Conservation (phyloP, 2,797 vertebrate genomes). For the Eleutherodactylus coqui region DNA sequence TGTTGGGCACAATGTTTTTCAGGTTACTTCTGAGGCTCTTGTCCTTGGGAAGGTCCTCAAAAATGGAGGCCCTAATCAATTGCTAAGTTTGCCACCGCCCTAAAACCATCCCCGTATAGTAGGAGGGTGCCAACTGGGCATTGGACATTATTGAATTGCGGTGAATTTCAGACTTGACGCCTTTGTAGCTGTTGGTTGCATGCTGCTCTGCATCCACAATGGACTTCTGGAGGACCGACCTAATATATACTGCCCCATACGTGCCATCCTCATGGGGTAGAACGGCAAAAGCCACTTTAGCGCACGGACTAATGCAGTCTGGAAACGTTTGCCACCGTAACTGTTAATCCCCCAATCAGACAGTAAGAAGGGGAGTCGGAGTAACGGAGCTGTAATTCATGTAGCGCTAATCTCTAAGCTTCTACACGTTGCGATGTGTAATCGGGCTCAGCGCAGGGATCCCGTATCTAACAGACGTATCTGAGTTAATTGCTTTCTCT, state of each 20-base stretch:
- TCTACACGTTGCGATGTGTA: constrained; percentile 22
- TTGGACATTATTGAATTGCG: background rate
- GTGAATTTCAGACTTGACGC: background rate
- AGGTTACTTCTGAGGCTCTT: too few species aligned
- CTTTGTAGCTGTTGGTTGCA: too few species aligned
- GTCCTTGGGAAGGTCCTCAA: too few species aligned
- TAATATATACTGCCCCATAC: background rate
- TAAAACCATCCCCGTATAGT: background rate
- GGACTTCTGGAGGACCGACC: background rate
- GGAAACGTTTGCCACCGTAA: background rate
- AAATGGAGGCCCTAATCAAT: background rate
- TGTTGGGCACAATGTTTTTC: too few species aligned
- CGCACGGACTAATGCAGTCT: background rate
- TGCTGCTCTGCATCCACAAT: background rate
- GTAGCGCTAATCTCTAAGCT: background rate
- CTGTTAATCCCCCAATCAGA: constrained; percentile 12
- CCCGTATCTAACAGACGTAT: constrained; percentile 51
- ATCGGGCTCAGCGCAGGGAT: constrained; percentile 26
- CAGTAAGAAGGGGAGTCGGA: background rate
- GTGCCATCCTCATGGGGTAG: background rate
- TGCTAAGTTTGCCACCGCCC: background rate
- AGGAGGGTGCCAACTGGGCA: background rate
- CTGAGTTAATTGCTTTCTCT: constrained; percentile 54
- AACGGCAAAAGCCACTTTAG: background rate
- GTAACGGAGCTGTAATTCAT: constrained; percentile 13